Conservation (phyloP, 2,113 vertebrate species). For the Channa argus region DNA sequence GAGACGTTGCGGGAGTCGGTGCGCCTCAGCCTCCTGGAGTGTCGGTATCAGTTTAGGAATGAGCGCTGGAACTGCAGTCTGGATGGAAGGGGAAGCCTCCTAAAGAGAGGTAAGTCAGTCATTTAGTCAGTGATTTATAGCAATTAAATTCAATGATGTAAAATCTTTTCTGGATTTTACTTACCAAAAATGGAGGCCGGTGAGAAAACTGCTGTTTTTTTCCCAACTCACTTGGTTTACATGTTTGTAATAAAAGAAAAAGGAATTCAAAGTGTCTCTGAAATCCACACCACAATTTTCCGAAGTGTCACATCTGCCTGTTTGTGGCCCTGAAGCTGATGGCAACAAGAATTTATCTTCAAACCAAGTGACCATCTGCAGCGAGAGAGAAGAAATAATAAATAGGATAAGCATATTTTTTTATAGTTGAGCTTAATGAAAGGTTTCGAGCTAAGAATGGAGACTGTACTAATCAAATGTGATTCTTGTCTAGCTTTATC, state of each 20-base stretch:
- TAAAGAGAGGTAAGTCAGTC: conserved; percentile 90
- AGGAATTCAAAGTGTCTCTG: not conserved
- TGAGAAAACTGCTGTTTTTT: not conserved
- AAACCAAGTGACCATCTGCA: not conserved
- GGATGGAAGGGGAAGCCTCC: conserved; percentile 92
- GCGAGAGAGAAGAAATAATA: not conserved
- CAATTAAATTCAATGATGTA: too few relatives aligned
- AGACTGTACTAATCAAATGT: not conserved
- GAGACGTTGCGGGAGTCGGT: conserved; percentile 94
- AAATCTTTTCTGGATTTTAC: too few relatives aligned
- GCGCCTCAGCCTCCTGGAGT: conserved; percentile 92
- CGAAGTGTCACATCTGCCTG: not conserved
- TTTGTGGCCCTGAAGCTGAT: not conserved
- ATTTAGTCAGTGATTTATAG: not conserved
- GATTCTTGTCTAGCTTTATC: not conserved
- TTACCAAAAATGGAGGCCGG: too few relatives aligned
- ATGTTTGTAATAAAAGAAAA: not conserved
- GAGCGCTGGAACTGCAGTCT: conserved; percentile 99
- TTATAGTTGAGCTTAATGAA: not conserved
- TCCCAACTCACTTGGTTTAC: not conserved
- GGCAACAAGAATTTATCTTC: not conserved
- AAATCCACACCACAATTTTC: not conserved
- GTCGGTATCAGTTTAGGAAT: conserved; percentile 93
- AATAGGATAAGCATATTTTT: not conserved
- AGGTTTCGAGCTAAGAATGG: not conserved